Conservation (phyloP, 2,113 vertebrate species). For the Sphyrna mokarran region DNA sequence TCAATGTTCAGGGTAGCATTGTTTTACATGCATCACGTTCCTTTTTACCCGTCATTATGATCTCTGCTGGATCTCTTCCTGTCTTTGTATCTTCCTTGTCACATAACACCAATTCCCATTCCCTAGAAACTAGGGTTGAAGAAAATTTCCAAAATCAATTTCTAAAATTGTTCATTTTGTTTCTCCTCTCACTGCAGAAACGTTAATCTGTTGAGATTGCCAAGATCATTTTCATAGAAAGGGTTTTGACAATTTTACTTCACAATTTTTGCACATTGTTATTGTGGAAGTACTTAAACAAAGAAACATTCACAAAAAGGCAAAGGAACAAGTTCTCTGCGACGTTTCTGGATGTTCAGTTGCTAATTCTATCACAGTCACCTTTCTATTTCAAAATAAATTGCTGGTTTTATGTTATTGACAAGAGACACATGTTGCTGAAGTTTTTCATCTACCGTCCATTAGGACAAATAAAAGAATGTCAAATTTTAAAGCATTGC, state of each 20-base stretch:
- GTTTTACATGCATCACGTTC: neutral
- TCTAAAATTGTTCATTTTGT: neutral
- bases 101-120: neutral
- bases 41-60: conserved; percentile 6
- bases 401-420: neutral
- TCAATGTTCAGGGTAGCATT: neutral
- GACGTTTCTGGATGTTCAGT: neutral
- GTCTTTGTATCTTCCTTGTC: neutral
- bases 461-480: no score
- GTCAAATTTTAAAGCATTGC: no score
- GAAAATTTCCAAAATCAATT: neutral
- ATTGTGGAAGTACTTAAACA: neutral
- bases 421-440: no score
- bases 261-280: neutral
- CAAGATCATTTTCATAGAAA: neutral
- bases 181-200: neutral
- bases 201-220: neutral
- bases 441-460: no score
- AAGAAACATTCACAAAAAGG: neutral
- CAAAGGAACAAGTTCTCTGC: neutral
- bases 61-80: neutral
- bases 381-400: neutral
- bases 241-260: neutral
- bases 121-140: neutral
- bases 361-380: neutral